These are phyloP conservation scores for Origma solitaria DNA, from an alignment of 2,113 vertebrate species.

Conservation along the genomic window DNA sequence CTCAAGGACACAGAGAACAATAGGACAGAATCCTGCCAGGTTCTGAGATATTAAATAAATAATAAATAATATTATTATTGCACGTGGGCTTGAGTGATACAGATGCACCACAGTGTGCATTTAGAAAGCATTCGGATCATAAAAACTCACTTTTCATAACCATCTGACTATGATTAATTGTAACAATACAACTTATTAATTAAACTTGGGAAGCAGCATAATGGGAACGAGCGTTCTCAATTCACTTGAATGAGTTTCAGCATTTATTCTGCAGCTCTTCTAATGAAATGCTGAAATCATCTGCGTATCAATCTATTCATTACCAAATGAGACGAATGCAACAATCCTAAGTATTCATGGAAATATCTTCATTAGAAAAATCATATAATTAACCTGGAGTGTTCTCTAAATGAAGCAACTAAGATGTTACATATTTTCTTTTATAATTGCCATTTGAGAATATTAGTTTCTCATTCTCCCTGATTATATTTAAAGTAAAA, in stretches of 20 bases:
- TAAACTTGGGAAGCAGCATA: conserved; percentile 42
- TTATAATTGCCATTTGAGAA: conserved; percentile 26
- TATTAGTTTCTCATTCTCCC: conserved; percentile 19
- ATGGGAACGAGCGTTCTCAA: conserved; percentile 23
- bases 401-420: conserved; percentile 28
- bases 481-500: conserved; percentile 44
- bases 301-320: conserved; percentile 35
- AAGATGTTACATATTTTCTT: background rate
- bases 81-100: background rate
- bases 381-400: conserved; percentile 51
- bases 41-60: background rate
- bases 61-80: too few species aligned
- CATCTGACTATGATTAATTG: conserved; percentile 52
- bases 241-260: conserved; percentile 40
- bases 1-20: background rate
- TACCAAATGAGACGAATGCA: conserved; percentile 44
- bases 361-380: conserved; percentile 65
- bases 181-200: conserved; percentile 60
- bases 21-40: background rate
- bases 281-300: conserved; percentile 58
- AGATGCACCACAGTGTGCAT: background rate
- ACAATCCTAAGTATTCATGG: conserved; percentile 36
- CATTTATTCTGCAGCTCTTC: conserved; percentile 36
- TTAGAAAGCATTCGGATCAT: background rate
- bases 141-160: background rate